phyloP scores from a whole-genome alignment of 2,113 vertebrate species.

The Puffinus mauretanicus region DNA sequence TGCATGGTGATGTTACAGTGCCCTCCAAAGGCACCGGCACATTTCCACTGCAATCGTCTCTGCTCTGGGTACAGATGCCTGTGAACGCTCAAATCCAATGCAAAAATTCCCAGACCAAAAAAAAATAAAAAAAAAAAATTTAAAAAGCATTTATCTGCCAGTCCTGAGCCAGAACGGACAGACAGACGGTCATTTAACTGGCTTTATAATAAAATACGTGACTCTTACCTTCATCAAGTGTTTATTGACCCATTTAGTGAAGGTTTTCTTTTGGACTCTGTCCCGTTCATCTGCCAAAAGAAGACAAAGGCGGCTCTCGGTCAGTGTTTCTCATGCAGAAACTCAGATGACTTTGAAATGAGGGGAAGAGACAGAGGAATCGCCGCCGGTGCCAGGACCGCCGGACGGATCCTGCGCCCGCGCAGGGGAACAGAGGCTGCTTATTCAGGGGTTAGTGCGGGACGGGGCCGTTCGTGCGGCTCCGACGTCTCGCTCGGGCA shows the following conservation, averaged over 20 bases:
- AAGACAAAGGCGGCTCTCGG: conserved; percentile 37
- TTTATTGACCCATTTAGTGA: conserved; percentile 99
- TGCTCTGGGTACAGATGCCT: fast-evolving
- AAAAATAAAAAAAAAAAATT: too few species aligned
- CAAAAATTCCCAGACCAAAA: background rate
- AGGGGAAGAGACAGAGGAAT: conserved; percentile 34
- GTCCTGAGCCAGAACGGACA: background rate
- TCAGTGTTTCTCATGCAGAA: conserved; percentile 44
- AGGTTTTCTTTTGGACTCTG: conserved; percentile 99
- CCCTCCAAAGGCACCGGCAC: conserved; percentile 19
- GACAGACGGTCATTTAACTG: fast-evolving
- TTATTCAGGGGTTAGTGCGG: background rate
- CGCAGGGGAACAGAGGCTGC: background rate
- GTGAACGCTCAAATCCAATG: background rate
- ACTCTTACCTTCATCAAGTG: conserved; percentile 95
- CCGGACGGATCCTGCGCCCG: background rate
- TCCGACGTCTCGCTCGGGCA: fast-evolving
- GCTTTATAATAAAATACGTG: background rate
- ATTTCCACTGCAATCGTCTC: background rate
- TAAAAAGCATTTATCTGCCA: background rate
- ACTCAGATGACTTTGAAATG: conserved; percentile 35
- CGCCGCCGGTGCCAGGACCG: background rate
- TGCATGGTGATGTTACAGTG: background rate
- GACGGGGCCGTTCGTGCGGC: fast-evolving
- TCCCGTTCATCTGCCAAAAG: conserved; percentile 91